Evolutionary conservation across 30 jellyfish, hydroid and myxozoan species (phyloP), one percentile per base, ranked within the genome.

Genomic region (Aurelia sp.): DNA sequence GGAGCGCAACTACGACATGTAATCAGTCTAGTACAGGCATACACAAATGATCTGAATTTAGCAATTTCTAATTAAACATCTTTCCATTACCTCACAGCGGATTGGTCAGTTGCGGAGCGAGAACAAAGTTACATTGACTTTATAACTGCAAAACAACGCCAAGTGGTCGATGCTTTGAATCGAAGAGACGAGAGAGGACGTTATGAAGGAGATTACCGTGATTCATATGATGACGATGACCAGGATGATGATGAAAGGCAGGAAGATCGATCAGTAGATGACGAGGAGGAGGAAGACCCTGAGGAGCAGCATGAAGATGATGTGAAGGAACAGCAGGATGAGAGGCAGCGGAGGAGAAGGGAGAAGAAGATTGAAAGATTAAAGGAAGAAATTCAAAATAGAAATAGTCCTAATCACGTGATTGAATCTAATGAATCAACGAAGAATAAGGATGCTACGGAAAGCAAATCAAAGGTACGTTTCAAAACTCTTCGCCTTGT

Each of bases 61-160:
- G 33, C 2, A 27, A 27, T 2, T 27, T 27, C 33, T 0, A 37
- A 37, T 37, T 37, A 17, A 21, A 4, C 7, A 59, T 59, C 27
- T 18, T 17, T 4, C 13, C 21, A 17, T 59, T 17, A 4, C 68
- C 4, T 75, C 47, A 35, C 64, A 75, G 86, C 60, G 35, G 86
- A 75, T 58, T 57, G 63, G 33, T 41, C 76, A 22, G 12, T 21
- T 17, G 57, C 50, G 19, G 86, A 75, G 27, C 37, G 48, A 4
- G 86, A 75, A 13, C 41, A 23, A 16, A 52, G 66, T 6, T 75
- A 75, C 47, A 51, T 53, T 18, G 86, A 75, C 44, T 75, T 55
- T 16, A 66, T 75, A 21, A 75, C 60, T 13, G 86, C 86, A 78
- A 66, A 79, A 18, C 73, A 78, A 27, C 79, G 48, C 12, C 74